Conservation (phyloP, 2,113 vertebrate species). For the Himantopus leucocephalus region DNA sequence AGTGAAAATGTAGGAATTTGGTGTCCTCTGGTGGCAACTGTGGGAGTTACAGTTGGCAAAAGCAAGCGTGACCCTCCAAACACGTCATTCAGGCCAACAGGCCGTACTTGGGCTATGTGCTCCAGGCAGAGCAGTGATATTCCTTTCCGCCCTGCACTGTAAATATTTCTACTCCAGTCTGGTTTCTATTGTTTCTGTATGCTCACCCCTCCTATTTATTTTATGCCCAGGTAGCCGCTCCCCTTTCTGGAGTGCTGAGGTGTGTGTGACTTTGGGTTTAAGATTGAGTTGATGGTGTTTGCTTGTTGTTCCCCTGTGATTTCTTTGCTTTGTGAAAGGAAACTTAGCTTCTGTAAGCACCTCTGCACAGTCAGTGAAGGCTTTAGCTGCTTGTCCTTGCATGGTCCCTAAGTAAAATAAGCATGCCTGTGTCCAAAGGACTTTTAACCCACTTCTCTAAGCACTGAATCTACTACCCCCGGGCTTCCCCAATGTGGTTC, state of each 20-base stretch:
- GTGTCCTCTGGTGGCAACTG: slow-evolving; percentile 37
- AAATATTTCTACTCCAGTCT: neutral
- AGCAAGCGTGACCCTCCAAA: neutral
- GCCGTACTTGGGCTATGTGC: neutral
- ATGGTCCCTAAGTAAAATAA: neutral
- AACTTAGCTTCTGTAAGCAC: neutral
- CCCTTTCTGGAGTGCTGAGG: neutral
- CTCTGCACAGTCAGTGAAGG: neutral
- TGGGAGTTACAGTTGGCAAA: neutral
- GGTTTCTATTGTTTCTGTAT: neutral
- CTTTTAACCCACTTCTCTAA: neutral
- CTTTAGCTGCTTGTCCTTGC: neutral
- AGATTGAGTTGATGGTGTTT: neutral
- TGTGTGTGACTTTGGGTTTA: neutral
- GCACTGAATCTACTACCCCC: neutral
- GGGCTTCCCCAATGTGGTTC: neutral
- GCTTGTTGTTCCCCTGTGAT: neutral
- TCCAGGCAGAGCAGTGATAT: neutral
- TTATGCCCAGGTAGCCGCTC: neutral
- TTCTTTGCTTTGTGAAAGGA: neutral
- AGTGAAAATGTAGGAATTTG: neutral
- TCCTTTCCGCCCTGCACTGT: neutral
- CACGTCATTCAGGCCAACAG: neutral
- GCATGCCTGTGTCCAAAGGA: neutral
- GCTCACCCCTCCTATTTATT: slow-evolving; percentile 18